Base-by-base conservation (phyloP, 1,140 invertebrate genomes). In the Cotesia typhae region DNA sequence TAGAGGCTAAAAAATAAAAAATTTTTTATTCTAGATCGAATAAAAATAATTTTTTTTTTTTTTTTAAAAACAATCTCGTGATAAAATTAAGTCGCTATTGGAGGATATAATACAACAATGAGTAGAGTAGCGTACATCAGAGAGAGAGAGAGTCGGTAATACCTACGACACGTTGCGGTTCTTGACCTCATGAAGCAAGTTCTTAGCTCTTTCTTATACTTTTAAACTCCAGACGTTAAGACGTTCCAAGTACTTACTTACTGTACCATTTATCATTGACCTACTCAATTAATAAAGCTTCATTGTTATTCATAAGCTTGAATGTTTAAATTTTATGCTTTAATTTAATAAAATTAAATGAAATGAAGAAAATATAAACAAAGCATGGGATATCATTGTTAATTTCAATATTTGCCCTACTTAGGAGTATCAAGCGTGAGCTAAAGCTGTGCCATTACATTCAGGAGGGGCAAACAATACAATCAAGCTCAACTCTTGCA, bases 391-490 rank as follows among this genome's bases (percentile, higher is more conserved):
- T 65, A 47, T 12, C 38, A n/a, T 65, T 65, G 38, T 20, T 4
- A 35, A 6, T 65, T 47, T 9, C 36, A 38, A 65, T 65, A 65
- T 65, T 65, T 65, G 63, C 35, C 63, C 63, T 65, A 65, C 63
- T 65, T 65, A 14, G 63, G 2, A 65, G 14, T 10, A 6, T 65
- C 63, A 12, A 65, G 63, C 63, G 38, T 65, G 63, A 65, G 36
- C 41, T 37, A n/a, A n/a, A 17, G n/a, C n/a, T n/a, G 17, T 52
- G 51, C 9, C 51, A n/a, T 9, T 66, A 41, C 20, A 36, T 20
- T 65, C 38, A 36, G 63, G 63, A 65, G 63, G 63, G 63, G 63
- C 63, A 51, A 28, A 10, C 51, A 47, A 9, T 9, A 47, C 41
- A 47, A 10, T 47, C 28, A 74, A 47, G 67, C 7, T 51, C 60